Conservation (phyloP, 2,888 invertebrate species). For the Ametastegia equiseti region DNA sequence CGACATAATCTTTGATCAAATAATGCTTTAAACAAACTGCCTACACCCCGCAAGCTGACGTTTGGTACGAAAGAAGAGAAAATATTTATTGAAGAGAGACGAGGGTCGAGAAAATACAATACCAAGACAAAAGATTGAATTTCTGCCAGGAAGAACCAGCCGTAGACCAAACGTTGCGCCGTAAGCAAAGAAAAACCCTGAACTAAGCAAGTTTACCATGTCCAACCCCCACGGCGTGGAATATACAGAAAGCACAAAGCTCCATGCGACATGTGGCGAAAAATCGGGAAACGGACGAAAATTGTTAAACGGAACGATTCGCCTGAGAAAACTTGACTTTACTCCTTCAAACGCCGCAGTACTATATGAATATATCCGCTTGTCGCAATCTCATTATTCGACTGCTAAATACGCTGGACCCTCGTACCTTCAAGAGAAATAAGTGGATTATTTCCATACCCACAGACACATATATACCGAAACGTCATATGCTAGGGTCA, state of each 20-base stretch:
- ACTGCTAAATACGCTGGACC: slow-evolving; percentile 12
- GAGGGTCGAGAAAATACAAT: background rate
- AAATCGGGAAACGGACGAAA: slow-evolving; percentile 20
- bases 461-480: background rate
- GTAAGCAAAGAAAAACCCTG: background rate
- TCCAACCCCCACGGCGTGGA: background rate
- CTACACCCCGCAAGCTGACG: background rate
- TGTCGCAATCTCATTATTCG: background rate
- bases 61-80: background rate
- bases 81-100: background rate
- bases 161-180: background rate
- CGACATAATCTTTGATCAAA: background rate
- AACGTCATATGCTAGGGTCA: no score
- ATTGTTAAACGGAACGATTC: slow-evolving; percentile 18
- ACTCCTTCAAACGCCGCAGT: background rate
- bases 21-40: no score
- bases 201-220: slow-evolving; percentile 14
- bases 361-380: background rate
- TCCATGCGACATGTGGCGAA: slow-evolving; percentile 20
- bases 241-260: background rate
- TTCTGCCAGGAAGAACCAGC: background rate
- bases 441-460: background rate
- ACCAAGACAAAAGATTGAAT: background rate
- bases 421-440: background rate
- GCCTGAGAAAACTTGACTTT: background rate